Evolutionary conservation across 2,888 invertebrate genomes (phyloP), one percentile per base, ranked within the genome.

Genomic region (Uropetala carovei): DNA sequence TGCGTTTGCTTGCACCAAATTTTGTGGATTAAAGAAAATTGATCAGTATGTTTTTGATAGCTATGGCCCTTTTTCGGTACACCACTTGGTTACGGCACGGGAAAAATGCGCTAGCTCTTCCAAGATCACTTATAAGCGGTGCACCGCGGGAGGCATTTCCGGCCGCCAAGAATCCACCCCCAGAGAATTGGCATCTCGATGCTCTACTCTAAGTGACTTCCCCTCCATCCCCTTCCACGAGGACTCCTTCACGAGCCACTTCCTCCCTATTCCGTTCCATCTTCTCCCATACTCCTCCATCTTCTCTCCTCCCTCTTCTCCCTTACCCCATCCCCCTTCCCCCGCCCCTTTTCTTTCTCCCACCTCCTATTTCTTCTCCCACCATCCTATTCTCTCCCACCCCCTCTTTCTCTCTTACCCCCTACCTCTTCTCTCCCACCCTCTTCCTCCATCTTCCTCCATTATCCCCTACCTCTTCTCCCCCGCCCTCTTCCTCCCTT

Each of bases 241-340:
- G 43, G 43, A 64, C 64, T 64, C 89, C 89, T 56, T 86, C 10
- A n/a, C 64, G 30, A 89, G 64, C 30, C 68, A n/a, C 18, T n/a
- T 43, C 43, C 14, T 83, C 83, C 56, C 57, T 1, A n/a, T 56
- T 18, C n/a, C 3, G 43, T 16, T 83, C n/a, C n/a, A n/a, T 57
- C 18, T 30, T 11, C 56, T 10, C 83, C n/a, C n/a, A 27, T 7
- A 43, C 16, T 75, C 75, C 22, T 18, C n/a, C 18, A n/a, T 27
- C 18, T 27, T 27, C 75, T 75, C n/a, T n/a, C 27, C 22, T 18
- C n/a, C 18, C 75, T 27, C 18, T 27, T 27, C 75, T 75, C n/a
- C 27, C 75, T n/a, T n/a, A n/a, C n/a, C 75, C 10, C 75, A 11
- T n/a, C 14, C 75, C 75, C 9, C 75, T 22, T 75, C 75, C 4